Base-by-base conservation (phyloP, 2,113 vertebrate genomes). In the Centropus unirufus region DNA sequence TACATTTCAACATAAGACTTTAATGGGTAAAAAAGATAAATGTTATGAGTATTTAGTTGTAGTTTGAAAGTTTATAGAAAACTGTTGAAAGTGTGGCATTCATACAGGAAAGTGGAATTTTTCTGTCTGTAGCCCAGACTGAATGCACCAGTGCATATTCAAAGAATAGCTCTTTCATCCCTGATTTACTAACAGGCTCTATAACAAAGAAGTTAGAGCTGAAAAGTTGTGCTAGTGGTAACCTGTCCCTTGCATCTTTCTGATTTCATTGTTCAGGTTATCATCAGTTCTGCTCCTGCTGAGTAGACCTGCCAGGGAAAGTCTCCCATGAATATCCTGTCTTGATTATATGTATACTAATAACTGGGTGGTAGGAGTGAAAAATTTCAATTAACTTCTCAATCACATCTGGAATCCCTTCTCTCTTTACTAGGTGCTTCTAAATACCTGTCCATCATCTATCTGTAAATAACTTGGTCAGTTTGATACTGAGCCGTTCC, bases 141-240 rank as follows among this genome's bases (percentile, higher is more conserved):
- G 77, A 89, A 75, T 39, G 58, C 72, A 51, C 19, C 44, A 70
- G 47, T 91, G 82, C 66, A n/a, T 95, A 93, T 93, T 90, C 72
- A 61, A 77, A 83, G 49, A 62, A 40, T 83, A 61, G 22, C 64
- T 80, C 46, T 88, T 91, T 81, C 79, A 83, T 90, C 64, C 30
- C 12, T 92, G 46, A 51, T 83, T 83, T 92, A 57, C 40, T 72
- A 54, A 34, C 75, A 57, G 10, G 15, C 76, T 94, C 52, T 92
- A 27, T 83, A 84, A 82, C 61, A 76, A 86, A 93, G 87, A 83
- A 86, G 19, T 78, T 78, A 42, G 36, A 90, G 46, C 52, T 83
- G 64, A 52, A 61, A 95, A 90, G 79, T 88, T 90, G 62, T 29
- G 62, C 39, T 22, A 70, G 52, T 52, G 51, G 67, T 95, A 91